Base-by-base conservation (phyloP, 1,140 invertebrate species). In the Drosophila quadrilineata region DNA sequence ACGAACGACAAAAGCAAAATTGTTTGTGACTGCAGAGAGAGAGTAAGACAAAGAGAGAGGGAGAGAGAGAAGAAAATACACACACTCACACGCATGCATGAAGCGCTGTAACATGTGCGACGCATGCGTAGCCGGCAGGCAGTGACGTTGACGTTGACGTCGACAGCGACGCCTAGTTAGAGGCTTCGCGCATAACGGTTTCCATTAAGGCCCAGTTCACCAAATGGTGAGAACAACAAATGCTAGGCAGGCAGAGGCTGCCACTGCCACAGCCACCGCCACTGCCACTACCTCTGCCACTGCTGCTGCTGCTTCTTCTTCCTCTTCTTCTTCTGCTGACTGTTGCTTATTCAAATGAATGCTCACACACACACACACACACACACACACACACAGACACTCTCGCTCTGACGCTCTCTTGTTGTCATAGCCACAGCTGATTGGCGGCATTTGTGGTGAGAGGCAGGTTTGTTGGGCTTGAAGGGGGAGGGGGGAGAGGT, bases 201-300 rank as follows among this genome's bases (percentile, higher is more conserved):
- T 84, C 66, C 84, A 87, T 87, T 87, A 87, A 87, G 85, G 84
- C 84, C n/a, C 85, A 87, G 63, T 80, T 74, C 63, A 70, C 62
- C 75, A 60, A 79, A 85, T 57, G 62, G 54, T 64, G 59, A 70
- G 60, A 69, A 84, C 58, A 60, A 71, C 66, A 72, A 84, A 73
- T 64, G 74, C 77, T 79, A 84, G 57, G 60, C 67, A 33, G 50
- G n/a, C n/a, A n/a, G n/a, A n/a, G n/a, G n/a, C 41, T 48, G 21
- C 26, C 19, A 40, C 3, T 50, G 43, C n/a, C 48, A 24, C n/a
- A n/a, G n/a, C n/a, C n/a, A n/a, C n/a, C n/a, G n/a, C n/a, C n/a
- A n/a, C n/a, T n/a, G n/a, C n/a, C 12, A 16, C 29, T 17, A 40
- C 10, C 22, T 45, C 38, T 28, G 21, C 62, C 46, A n/a, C 41